A percentile compares a stretch with the other conserved stretches of the same genome.
phyloP scores from a whole-genome alignment of 2,113 vertebrate species.

The Caretta caretta region DNA sequence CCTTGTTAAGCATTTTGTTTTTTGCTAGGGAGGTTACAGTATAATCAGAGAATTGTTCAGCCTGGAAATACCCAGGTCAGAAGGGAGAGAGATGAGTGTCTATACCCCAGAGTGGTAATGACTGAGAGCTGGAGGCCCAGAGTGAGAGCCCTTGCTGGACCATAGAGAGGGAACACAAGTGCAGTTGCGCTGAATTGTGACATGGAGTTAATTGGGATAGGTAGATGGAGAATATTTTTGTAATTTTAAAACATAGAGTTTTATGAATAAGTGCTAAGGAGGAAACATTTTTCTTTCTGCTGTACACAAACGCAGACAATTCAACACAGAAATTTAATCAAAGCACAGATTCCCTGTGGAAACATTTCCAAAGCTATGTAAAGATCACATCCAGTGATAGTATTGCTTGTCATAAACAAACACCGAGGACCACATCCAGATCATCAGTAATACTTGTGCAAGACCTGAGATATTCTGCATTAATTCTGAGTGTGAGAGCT shows the following conservation, averaged over 20 bases:
- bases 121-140: not conserved
- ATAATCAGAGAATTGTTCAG: not conserved
- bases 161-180: not conserved
- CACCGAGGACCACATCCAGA: not conserved
- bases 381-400: not conserved
- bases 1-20: not conserved
- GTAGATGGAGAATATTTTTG: not conserved
- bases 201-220: slow-evolving; percentile 22
- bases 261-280: not conserved
- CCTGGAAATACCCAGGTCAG: not conserved
- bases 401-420: not conserved
- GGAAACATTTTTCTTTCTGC: not conserved
- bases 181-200: not conserved
- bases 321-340: slow-evolving; percentile 13
- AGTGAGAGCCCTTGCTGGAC: not conserved
- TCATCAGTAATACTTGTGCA: not conserved
- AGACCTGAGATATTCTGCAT: not conserved
- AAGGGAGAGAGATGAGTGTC: not conserved
- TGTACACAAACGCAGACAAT: slow-evolving; percentile 16
- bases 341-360: not conserved
- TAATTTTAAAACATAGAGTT: not conserved
- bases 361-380: not conserved
- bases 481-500: not conserved
- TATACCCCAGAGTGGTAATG: not conserved
- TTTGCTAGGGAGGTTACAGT: not conserved